phyloP scores from a whole-genome alignment of 30 jellyfish, hydroid and myxozoan genomes.

The Nemopilema nomurai region DNA sequence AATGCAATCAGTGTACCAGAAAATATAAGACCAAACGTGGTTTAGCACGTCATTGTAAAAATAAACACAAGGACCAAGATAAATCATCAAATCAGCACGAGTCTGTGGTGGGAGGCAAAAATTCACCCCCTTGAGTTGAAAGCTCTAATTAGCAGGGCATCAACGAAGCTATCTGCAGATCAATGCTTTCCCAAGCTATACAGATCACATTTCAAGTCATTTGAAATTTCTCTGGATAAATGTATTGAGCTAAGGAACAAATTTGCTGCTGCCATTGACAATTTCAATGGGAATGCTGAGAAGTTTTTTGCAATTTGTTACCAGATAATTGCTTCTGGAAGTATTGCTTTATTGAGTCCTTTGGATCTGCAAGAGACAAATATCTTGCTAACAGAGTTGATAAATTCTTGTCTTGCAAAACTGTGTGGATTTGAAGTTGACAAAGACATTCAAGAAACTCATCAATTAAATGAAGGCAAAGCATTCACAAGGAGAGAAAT shows the following conservation, averaged over 20 bases:
- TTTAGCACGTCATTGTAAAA: conserved; percentile 31
- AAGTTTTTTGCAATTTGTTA: background rate
- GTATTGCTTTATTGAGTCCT: background rate
- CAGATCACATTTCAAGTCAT: background rate
- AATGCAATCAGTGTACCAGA: conserved; percentile 36
- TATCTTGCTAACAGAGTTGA: background rate
- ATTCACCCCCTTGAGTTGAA: background rate
- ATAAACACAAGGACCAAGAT: conserved; percentile 28
- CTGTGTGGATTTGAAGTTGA: background rate
- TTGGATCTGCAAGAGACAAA: background rate
- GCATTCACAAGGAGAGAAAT: background rate
- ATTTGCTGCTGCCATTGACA: background rate
- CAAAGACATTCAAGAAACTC: background rate
- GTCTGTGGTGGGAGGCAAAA: background rate
- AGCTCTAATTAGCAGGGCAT: background rate
- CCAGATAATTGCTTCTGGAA: background rate
- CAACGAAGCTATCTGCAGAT: background rate
- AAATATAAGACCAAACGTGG: conserved; percentile 39
- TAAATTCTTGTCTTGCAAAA: background rate
- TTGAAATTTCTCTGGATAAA: background rate
- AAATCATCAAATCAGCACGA: background rate
- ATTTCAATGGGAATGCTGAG: background rate
- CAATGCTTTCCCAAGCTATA: background rate
- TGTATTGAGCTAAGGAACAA: background rate
- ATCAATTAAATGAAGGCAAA: background rate